These are phyloP conservation scores for Rotaria socialis DNA, from an alignment of 2,888 invertebrate species.

Conservation along the genomic window DNA sequence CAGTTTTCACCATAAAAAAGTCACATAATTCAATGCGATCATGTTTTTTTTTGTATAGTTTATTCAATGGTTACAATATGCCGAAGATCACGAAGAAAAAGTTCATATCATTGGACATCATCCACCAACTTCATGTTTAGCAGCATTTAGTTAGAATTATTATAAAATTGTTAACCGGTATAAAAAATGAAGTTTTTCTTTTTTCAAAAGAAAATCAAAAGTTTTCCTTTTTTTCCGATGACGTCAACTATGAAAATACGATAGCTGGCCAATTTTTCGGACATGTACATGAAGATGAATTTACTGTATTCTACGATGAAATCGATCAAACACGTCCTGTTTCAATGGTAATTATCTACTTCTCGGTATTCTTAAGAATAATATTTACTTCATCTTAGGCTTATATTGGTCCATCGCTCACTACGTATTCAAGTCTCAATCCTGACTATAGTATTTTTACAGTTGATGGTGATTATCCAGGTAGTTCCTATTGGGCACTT, in stretches of 20 bases:
- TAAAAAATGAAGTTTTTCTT: background rate
- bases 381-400: conserved; percentile 61
- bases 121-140: conserved; percentile 71
- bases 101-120: conserved; percentile 81
- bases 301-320: conserved; percentile 68
- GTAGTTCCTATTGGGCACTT: conserved; percentile 69
- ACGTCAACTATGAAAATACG: conserved; percentile 58
- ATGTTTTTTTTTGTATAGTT: conserved; percentile 69
- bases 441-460: conserved; percentile 90
- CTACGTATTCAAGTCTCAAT: conserved; percentile 71
- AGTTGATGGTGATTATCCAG: conserved; percentile 73
- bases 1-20: background rate
- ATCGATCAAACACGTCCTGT: conserved; percentile 36
- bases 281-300: conserved; percentile 87
- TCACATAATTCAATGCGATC: too few relatives aligned
- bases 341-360: background rate
- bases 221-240: too few relatives aligned
- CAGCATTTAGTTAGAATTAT: conserved; percentile 78
- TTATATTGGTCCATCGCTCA: conserved; percentile 79
- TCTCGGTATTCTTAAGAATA: background rate
- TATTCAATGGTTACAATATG: conserved; percentile 66
- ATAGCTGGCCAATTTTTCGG: conserved; percentile 78
- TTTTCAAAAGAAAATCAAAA: too few relatives aligned
- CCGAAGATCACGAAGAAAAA: conserved; percentile 64
- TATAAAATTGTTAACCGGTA: conserved; percentile 60